Evolutionary conservation across 1,140 invertebrate genomes (phyloP).

Genomic region (Tetramorium alpestre): DNA sequence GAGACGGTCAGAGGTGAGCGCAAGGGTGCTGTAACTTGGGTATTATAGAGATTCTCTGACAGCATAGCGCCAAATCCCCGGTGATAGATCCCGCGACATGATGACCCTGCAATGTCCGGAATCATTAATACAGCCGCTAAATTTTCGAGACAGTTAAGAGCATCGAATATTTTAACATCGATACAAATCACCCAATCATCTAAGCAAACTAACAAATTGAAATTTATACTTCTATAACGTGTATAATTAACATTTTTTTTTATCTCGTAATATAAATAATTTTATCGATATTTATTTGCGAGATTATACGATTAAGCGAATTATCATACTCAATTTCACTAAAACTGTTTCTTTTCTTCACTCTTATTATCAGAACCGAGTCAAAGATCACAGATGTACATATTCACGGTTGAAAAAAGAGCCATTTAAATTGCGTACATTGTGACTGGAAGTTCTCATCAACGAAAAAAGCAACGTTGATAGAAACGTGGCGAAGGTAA

Average conservation of each 20-base stretch:
- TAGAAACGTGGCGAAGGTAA: slow-evolving; percentile 5
- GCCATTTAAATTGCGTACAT: slow-evolving; percentile 18
- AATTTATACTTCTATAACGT: neutral
- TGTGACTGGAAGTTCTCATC: slow-evolving; percentile 38
- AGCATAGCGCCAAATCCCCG: slow-evolving; percentile 69
- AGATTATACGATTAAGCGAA: neutral
- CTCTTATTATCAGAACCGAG: neutral
- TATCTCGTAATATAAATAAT: neutral
- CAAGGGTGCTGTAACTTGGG: slow-evolving; percentile 65
- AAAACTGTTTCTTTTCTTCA: neutral
- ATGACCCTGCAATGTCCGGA: slow-evolving; percentile 45
- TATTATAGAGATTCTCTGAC: slow-evolving; percentile 74
- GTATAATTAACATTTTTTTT: neutral
- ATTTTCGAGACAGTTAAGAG: slow-evolving; percentile 18
- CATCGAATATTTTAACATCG: neutral
- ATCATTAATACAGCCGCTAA: slow-evolving; percentile 67
- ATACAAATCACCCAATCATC: neutral
- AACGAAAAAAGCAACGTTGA: slow-evolving; percentile 42
- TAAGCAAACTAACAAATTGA: neutral
- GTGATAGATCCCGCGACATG: slow-evolving; percentile 72
- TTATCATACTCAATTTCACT: neutral
- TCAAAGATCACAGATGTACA: slow-evolving; percentile 6
- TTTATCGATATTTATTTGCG: neutral
- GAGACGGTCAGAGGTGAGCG: slow-evolving; percentile 54
- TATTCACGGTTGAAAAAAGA: neutral